Evolutionary conservation across 2,797 vertebrate genomes (phyloP).

Genomic region (Orientallactaga sibirica): DNA sequence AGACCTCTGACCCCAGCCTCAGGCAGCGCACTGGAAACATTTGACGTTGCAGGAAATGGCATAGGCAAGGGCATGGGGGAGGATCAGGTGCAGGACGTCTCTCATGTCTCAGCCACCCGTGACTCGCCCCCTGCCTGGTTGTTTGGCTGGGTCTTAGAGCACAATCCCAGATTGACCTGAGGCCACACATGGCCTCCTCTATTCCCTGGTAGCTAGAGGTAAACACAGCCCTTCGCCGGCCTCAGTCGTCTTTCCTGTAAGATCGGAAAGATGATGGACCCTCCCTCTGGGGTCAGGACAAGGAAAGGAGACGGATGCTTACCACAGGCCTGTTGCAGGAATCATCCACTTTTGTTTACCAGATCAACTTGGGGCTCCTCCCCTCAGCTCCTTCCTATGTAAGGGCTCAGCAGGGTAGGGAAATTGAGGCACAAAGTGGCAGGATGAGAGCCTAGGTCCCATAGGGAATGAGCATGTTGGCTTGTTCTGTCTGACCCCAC

Average conservation of each 20-base stretch:
- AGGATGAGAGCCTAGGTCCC: neutral
- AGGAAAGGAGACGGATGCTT: neutral
- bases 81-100: neutral
- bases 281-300: neutral
- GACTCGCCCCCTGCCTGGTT: neutral
- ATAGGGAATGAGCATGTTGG: neutral
- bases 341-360: neutral
- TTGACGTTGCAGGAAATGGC: no score
- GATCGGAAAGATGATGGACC: neutral
- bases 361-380: neutral
- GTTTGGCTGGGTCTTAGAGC: neutral
- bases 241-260: neutral
- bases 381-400: neutral
- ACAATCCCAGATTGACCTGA: neutral
- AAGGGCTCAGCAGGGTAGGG: neutral
- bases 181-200: neutral
- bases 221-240: neutral
- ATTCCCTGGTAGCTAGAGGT: no score
- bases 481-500: neutral
- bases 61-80: neutral
- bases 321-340: neutral
- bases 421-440: neutral
- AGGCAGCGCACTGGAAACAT: neutral
- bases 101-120: neutral
- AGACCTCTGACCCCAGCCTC: neutral